Base-by-base conservation (phyloP, 2,113 vertebrate species). In the Poeciliopsis retropinna region DNA sequence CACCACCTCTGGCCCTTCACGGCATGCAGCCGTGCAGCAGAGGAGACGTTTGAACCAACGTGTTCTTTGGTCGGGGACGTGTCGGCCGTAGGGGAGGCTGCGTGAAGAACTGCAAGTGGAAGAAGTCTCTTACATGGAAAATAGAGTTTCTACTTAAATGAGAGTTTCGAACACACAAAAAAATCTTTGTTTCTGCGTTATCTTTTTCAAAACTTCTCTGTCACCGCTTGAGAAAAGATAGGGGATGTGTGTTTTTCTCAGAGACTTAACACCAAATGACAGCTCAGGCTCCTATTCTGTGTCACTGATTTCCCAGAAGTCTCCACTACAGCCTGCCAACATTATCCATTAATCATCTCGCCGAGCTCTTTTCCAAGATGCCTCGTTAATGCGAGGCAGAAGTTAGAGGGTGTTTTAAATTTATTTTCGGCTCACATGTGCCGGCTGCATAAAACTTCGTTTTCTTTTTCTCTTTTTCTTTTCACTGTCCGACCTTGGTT, bases 281-380 rank as follows among this genome's bases (percentile, higher is more conserved):
- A 69, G 34, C 47, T 81, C 77, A 81, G 75, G 73, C 86, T 83
- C 81, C 66, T 79, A 47, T 25, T 79, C 78, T 77, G 74, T 80
- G 84, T 82, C 83, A 84, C 34, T 54, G 71, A 87, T 79, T 87
- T 88, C 85, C 85, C 83, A 85, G 81, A 86, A 87, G 76, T 72
- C 76, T 85, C 61, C 64, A 14, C 71, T 60, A 3, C 65, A 70
- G 81, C 80, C 65, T 66, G 81, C 83, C 86, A 87, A 72, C 86
- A 87, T 91, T 84, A 84, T 84, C 85, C 85, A 86, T 88, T 83
- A 85, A 90, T 87, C 77, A 86, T 63, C 63, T 81, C 44, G 54
- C 64, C 4, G 76, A 12, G 64, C 61, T 83, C 73, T 76, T 61
- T 75, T 79, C 80, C 79, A 76, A 61, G 73, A 80, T 30, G 1